A percentile compares a stretch with the other conserved stretches of the same genome.
Conservation (phyloP, 2,113 vertebrate genomes). For the Bubo scandiacus region DNA sequence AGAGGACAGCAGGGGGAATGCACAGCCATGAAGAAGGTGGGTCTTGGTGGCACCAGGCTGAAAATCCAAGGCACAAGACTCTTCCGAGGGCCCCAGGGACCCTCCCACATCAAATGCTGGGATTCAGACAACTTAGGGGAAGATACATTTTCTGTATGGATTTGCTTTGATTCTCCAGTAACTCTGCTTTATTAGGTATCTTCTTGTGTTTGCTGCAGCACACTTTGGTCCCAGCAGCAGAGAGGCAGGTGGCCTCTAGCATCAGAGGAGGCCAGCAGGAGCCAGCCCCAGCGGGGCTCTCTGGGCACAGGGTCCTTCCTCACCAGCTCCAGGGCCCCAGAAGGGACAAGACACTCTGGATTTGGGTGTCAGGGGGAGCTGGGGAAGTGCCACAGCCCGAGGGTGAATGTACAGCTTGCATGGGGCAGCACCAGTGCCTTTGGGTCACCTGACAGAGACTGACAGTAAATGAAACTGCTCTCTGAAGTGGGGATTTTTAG, state of each 20-base stretch:
- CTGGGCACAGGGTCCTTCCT: background rate
- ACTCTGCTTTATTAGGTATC: background rate
- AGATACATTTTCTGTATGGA: background rate
- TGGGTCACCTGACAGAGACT: background rate
- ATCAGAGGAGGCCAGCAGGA: background rate
- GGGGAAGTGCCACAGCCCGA: rapidly evolving
- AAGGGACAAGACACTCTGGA: background rate
- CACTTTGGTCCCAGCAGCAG: background rate
- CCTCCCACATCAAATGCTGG: background rate
- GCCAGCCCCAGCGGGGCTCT: background rate
- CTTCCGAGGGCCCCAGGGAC: background rate
- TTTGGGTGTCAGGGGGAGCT: background rate
- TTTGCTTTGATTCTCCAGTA: background rate
- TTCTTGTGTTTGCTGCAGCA: background rate
- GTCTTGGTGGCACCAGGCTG: background rate
- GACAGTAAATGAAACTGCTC: background rate
- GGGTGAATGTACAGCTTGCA: background rate
- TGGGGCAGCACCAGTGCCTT: rapidly evolving
- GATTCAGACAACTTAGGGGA: background rate
- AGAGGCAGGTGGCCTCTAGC: background rate
- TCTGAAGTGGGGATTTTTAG: background rate
- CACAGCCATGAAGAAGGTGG: background rate
- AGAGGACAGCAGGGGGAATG: background rate
- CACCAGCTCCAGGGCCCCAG: background rate
- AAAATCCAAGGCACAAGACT: background rate